These are phyloP conservation scores for Meteorus cinctellus DNA, from an alignment of 2,888 invertebrate species.

Conservation along the genomic window DNA sequence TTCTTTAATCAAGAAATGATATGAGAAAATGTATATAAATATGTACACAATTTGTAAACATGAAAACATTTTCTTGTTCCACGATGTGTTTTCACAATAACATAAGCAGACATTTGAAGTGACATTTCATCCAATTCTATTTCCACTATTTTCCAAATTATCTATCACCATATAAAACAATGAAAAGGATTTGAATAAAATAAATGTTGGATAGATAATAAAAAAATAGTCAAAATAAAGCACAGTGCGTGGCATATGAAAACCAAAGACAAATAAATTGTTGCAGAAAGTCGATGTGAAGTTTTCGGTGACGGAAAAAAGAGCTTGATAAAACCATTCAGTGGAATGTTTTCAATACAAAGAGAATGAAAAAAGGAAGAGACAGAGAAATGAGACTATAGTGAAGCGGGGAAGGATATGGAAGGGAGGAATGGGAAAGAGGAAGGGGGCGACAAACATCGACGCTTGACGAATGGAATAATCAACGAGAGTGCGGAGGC, in stretches of 20 bases:
- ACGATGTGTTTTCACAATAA: not conserved
- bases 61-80: not conserved
- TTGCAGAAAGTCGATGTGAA: not conserved
- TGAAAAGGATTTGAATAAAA: not conserved
- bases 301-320: not conserved
- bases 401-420: not conserved
- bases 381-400: not conserved
- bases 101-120: not conserved
- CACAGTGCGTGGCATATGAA: not conserved
- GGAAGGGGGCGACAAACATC: conserved; percentile 21
- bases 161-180: too few species aligned
- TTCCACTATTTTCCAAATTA: not conserved
- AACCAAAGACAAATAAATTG: conserved; percentile 12
- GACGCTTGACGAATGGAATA: conserved; percentile 37
- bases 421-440: not conserved
- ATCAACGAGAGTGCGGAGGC: conserved; percentile 30
- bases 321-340: not conserved
- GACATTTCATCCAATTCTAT: not conserved
- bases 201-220: not conserved
- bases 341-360: conserved; percentile 17
- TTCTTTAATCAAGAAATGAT: not conserved
- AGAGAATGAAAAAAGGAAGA: not conserved
- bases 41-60: not conserved
- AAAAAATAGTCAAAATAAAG: not conserved
- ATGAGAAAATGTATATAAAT: not conserved